Conservation (phyloP, 2,888 invertebrate genomes). For the Pachliopta kotzebuea region DNA sequence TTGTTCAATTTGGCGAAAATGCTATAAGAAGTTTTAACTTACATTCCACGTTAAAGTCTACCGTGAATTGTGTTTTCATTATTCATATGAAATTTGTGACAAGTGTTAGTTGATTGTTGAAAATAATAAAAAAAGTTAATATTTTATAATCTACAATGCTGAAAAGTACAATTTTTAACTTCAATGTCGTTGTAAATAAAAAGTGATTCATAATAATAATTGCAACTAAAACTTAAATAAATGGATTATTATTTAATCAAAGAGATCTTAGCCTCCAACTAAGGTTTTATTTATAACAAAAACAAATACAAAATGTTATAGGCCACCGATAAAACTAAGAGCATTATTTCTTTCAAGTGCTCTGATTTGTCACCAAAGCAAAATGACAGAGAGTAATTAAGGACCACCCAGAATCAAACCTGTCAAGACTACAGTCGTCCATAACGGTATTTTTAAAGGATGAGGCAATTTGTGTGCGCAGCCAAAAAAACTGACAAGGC, state of each 20-base stretch:
- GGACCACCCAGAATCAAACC: constrained; percentile 49
- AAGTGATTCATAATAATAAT: no score
- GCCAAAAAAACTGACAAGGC: constrained; percentile 30
- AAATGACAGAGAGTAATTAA: constrained; percentile 54
- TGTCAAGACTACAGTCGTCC: constrained; percentile 39
- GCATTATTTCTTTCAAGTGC: constrained; percentile 34
- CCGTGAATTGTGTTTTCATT: no score
- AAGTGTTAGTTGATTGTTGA: no score
- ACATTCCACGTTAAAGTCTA: no score
- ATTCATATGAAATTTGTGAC: no score
- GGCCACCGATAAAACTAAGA: constrained; percentile 34
- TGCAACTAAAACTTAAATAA: background rate
- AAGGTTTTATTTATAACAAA: background rate
- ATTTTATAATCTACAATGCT: no score
- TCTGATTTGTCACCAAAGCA: constrained; percentile 52
- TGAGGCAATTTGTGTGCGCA: constrained; percentile 47
- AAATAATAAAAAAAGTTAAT: no score
- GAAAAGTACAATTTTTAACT: no score
- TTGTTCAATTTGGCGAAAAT: background rate
- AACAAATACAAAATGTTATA: constrained; percentile 9
- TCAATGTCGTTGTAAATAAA: no score
- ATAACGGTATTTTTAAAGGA: constrained; percentile 34
- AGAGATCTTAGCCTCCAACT: background rate
- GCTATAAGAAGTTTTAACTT: no score
- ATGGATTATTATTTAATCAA: background rate